These are phyloP conservation scores for Turdus rufiventris DNA, from an alignment of 2,113 vertebrate genomes.

Conservation along the genomic window DNA sequence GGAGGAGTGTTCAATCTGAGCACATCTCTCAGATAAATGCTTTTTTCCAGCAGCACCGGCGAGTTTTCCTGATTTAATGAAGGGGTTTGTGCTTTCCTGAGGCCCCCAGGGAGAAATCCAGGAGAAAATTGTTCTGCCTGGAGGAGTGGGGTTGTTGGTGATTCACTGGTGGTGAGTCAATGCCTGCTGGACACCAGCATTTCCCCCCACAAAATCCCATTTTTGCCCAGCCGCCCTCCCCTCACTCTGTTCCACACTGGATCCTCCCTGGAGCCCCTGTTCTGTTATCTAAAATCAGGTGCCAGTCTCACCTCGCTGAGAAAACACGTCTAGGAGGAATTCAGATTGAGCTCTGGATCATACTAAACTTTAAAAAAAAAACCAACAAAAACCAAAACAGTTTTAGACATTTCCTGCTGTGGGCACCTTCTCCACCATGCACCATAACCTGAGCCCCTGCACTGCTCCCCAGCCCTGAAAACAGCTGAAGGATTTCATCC, in stretches of 20 bases:
- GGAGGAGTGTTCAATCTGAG: not conserved
- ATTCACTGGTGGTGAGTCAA: not conserved
- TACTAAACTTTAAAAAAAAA: not conserved
- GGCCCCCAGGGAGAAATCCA: not conserved
- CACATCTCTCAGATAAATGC: not conserved
- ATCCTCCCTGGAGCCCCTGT: not conserved
- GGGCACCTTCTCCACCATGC: not conserved
- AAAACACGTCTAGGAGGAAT: not conserved
- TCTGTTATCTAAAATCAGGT: not conserved
- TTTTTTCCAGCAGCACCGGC: accelerated
- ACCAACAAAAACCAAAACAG: too few species aligned
- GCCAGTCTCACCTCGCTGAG: not conserved
- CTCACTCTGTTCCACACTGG: not conserved
- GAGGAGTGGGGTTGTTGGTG: not conserved
- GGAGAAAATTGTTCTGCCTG: not conserved
- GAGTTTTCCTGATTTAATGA: not conserved
- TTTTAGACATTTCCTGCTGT: not conserved
- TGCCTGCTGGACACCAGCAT: not conserved
- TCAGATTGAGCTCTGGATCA: not conserved
- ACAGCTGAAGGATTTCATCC: not conserved
- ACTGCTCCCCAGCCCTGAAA: not conserved
- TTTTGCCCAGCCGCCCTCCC: not conserved
- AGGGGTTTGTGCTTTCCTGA: not conserved
- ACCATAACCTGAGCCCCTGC: not conserved
- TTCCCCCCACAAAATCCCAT: accelerated